Conservation (phyloP, 2,797 vertebrate genomes). For the Chanos chanos region DNA sequence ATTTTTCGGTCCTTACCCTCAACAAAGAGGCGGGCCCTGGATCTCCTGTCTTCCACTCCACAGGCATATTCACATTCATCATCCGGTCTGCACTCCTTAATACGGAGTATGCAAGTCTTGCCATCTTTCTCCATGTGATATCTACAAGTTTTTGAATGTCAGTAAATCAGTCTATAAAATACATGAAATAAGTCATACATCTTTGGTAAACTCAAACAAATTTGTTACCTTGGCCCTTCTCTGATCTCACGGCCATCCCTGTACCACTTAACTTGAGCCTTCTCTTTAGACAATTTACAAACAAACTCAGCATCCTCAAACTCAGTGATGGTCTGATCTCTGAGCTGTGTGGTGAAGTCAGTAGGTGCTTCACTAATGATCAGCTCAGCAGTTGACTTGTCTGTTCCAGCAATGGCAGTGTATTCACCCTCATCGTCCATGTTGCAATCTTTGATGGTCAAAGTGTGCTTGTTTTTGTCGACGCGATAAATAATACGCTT, state of each 20-base stretch:
- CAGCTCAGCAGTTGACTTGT: conserved; percentile 89
- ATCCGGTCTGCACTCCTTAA: conserved; percentile 91
- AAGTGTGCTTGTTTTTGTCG: conserved; percentile 89
- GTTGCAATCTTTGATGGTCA: conserved; percentile 90
- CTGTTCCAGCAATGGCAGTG: conserved; percentile 81
- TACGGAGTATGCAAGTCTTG: conserved; percentile 80
- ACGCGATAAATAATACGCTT: conserved; percentile 85
- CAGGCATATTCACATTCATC: conserved; percentile 98
- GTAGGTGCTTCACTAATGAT: conserved; percentile 95
- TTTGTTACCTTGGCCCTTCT: conserved; percentile 88
- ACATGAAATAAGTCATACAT: too few relatives aligned
- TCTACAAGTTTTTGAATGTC: too few relatives aligned
- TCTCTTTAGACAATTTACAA: conserved; percentile 93
- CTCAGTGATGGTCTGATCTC: conserved; percentile 93
- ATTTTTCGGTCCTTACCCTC: conserved; percentile 74
- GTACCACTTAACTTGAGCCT: conserved; percentile 91
- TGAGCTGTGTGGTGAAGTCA: conserved; percentile 87
- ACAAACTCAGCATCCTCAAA: conserved; percentile 94
- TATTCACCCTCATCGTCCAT: conserved; percentile 97
- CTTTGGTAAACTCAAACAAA: not conserved
- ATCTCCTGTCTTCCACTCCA: conserved; percentile 89
- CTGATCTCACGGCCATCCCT: conserved; percentile 91
- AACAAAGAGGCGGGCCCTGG: conserved; percentile 92
- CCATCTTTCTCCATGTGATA: conserved; percentile 94
- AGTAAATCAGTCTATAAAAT: too few relatives aligned